These are phyloP conservation scores for Villa cingulata DNA, from an alignment of 2,888 invertebrate genomes.

Conservation along the genomic window DNA sequence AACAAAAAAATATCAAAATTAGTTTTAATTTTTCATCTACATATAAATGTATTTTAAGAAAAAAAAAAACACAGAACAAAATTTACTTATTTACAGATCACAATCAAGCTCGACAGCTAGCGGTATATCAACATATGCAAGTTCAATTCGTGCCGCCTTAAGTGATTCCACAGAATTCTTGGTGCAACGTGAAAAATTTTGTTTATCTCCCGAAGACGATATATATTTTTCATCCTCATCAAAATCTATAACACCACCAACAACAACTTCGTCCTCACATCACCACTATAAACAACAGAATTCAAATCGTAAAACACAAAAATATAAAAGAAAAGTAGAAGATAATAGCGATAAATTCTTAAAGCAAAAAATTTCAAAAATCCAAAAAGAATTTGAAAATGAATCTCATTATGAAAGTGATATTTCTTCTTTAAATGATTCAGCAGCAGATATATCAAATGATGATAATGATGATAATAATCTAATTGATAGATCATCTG, in stretches of 20 bases:
- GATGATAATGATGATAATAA: background rate
- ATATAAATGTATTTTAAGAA: too few relatives aligned
- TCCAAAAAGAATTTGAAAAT: background rate
- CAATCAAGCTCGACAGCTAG: constrained; percentile 30
- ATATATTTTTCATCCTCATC: background rate
- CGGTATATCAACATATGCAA: constrained; percentile 36
- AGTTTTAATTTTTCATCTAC: too few relatives aligned
- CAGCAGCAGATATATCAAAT: background rate
- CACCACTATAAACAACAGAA: too few relatives aligned
- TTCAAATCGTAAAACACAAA: too few relatives aligned
- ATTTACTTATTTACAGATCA: constrained; percentile 26
- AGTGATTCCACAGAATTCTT: constrained; percentile 35
- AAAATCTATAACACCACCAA: too few relatives aligned
- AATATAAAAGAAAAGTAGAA: too few relatives aligned
- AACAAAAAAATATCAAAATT: too few relatives aligned
- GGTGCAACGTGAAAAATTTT: constrained; percentile 34
- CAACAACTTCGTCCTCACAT: too few relatives aligned
- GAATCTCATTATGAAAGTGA: background rate
- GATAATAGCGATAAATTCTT: too few relatives aligned
- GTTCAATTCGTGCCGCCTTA: constrained; percentile 29
- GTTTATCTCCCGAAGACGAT: constrained; percentile 27
- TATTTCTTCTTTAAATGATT: background rate
- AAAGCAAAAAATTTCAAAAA: too few relatives aligned
- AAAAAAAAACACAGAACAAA: too few relatives aligned
- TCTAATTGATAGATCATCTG: background rate